Conservation (phyloP, 2,888 invertebrate species). For the Cryptus viduatorius region DNA sequence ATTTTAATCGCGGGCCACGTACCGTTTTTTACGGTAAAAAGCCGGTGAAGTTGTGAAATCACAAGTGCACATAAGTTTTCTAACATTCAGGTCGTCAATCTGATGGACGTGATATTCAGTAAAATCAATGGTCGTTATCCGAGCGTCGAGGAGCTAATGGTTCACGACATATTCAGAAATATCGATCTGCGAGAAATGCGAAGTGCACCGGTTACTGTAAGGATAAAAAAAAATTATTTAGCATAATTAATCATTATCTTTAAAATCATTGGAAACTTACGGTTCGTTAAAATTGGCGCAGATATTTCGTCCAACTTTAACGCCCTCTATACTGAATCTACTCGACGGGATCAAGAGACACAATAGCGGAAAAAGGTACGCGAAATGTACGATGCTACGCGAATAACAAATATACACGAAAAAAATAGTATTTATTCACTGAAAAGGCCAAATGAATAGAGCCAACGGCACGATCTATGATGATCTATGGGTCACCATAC, state of each 20-base stretch:
- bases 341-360: conserved; percentile 82
- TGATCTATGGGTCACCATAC: too few species aligned
- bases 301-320: conserved; percentile 83
- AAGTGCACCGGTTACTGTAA: conserved; percentile 92
- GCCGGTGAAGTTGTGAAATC: too few species aligned
- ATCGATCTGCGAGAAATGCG: conserved; percentile 95
- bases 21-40: too few species aligned
- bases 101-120: conserved; percentile 92
- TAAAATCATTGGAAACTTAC: not conserved
- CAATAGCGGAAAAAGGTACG: conserved; percentile 79
- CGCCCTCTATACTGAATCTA: conserved; percentile 80
- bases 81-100: conserved; percentile 89
- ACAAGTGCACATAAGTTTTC: conserved; percentile 7
- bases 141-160: conserved; percentile 91
- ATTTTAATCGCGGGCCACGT: too few species aligned
- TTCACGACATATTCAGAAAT: conserved; percentile 94
- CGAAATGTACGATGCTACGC: conserved; percentile 13
- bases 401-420: not conserved
- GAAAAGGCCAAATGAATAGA: not conserved
- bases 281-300: conserved; percentile 64
- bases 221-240: conserved; percentile 67
- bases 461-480: too few species aligned
- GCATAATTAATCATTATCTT: not conserved
- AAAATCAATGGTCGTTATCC: conserved; percentile 89
- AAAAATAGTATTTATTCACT: not conserved